Conservation (phyloP, 2,797 vertebrate genomes). For the Hybognathus amarus region DNA sequence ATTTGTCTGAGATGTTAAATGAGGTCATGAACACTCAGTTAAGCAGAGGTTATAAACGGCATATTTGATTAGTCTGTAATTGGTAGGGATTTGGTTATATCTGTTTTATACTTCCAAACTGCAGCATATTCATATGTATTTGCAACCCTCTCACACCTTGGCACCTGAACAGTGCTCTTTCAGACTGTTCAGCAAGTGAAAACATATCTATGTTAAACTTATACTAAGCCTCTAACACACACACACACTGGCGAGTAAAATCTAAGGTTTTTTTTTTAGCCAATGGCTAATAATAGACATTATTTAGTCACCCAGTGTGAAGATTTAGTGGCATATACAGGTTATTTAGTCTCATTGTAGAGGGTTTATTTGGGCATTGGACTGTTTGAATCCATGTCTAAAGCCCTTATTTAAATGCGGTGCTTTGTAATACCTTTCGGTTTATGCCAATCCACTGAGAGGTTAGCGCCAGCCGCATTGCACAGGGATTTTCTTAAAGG, state of each 20-base stretch:
- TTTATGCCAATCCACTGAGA: conserved; percentile 23
- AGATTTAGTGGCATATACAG: too few relatives aligned
- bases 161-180: too few relatives aligned
- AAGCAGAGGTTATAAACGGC: not conserved
- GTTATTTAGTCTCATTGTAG: too few relatives aligned
- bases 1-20: conserved; percentile 7
- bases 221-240: too few relatives aligned
- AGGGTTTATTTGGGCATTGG: not conserved
- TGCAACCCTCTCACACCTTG: too few relatives aligned
- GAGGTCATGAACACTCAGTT: conserved; percentile 5
- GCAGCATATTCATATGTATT: conserved; percentile 18
- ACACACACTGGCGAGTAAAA: too few relatives aligned
- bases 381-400: conserved; percentile 26
- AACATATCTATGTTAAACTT: too few relatives aligned
- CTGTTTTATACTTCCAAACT: not conserved
- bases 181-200: too few relatives aligned
- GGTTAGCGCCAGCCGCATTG: conserved; percentile 4
- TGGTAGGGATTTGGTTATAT: not conserved
- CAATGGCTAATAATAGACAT: too few relatives aligned
- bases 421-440: conserved; percentile 31
- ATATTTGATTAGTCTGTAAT: conserved; percentile 3
- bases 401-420: conserved; percentile 41
- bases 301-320: too few relatives aligned
- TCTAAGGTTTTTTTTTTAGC: too few relatives aligned
- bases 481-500: conserved; percentile 26